Conservation (phyloP, 2,888 invertebrate species). For the Xanthia togata region DNA sequence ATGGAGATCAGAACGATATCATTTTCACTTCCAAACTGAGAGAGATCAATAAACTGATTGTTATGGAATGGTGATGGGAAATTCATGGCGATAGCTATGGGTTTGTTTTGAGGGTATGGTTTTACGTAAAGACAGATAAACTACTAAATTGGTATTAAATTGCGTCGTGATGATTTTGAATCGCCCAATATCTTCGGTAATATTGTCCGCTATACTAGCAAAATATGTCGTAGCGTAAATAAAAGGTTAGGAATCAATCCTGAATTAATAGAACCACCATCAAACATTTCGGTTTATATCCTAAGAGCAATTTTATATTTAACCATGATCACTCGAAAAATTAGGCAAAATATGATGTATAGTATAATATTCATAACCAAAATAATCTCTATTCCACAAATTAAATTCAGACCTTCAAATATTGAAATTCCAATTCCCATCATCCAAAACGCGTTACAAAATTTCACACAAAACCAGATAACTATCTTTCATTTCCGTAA, state of each 20-base stretch:
- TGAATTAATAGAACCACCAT: background rate
- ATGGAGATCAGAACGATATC: constrained; percentile 76
- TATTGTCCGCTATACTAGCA: background rate
- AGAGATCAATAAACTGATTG: constrained; percentile 69
- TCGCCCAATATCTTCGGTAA: background rate
- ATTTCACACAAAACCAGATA: constrained; percentile 65
- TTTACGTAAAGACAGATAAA: constrained; percentile 8
- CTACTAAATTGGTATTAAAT: background rate
- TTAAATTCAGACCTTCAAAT: constrained; percentile 10
- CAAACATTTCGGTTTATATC: background rate
- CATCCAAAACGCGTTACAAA: constrained; percentile 58
- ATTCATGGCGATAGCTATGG: constrained; percentile 30
- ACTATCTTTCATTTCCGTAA: constrained; percentile 71
- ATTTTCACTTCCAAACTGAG: constrained; percentile 76
- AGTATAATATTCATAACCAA: background rate
- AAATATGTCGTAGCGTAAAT: background rate
- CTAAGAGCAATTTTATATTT: background rate
- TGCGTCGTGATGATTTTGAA: background rate
- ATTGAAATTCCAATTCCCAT: constrained; percentile 53
- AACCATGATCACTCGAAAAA: background rate
- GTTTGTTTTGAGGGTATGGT: constrained; percentile 16
- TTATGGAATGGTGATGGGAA: constrained; percentile 49
- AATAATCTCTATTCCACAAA: constrained; percentile 3
- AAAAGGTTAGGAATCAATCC: background rate
- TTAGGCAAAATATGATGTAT: background rate